phyloP scores from a whole-genome alignment of 1,140 invertebrate genomes.

The Plectrocnemia conspersa region DNA sequence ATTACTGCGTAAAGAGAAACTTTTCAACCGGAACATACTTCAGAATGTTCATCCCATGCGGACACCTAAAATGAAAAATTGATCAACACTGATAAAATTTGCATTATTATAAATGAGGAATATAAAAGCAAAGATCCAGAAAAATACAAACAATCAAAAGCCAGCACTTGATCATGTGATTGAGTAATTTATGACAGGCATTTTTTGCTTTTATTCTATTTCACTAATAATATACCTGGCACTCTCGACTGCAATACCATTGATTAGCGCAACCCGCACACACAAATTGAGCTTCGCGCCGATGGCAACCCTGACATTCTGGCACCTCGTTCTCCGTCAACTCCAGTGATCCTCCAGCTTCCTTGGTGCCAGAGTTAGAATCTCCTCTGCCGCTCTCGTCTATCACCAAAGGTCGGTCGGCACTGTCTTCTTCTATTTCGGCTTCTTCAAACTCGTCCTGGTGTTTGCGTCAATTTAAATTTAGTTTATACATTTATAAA shows the following conservation, averaged over 20 bases:
- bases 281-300: conserved; percentile 73
- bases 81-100: too few species aligned
- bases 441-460: conserved; percentile 59
- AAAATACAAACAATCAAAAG: too few species aligned
- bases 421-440: conserved; percentile 51
- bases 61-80: conserved; percentile 58
- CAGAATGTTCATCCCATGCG: conserved; percentile 81
- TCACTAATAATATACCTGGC: conserved; percentile 63
- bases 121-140: too few species aligned
- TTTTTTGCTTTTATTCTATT: neutral
- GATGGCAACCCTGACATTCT: conserved; percentile 75
- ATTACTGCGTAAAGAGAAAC: too few species aligned
- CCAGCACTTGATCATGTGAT: too few species aligned
- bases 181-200: too few species aligned
- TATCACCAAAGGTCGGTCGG: conserved; percentile 57
- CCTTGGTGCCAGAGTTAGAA: conserved; percentile 38
- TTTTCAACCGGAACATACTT: conserved; percentile 71
- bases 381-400: conserved; percentile 58
- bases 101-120: too few species aligned
- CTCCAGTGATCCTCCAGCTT: conserved; percentile 38
- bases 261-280: conserved; percentile 83
- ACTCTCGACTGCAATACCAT: conserved; percentile 85
- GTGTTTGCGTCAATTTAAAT: conserved; percentile 17
- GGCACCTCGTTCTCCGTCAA: conserved; percentile 53
- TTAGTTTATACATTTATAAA: neutral